Evolutionary conservation across 2,797 vertebrate species (phyloP).

Genomic region (Helostoma temminkii): DNA sequence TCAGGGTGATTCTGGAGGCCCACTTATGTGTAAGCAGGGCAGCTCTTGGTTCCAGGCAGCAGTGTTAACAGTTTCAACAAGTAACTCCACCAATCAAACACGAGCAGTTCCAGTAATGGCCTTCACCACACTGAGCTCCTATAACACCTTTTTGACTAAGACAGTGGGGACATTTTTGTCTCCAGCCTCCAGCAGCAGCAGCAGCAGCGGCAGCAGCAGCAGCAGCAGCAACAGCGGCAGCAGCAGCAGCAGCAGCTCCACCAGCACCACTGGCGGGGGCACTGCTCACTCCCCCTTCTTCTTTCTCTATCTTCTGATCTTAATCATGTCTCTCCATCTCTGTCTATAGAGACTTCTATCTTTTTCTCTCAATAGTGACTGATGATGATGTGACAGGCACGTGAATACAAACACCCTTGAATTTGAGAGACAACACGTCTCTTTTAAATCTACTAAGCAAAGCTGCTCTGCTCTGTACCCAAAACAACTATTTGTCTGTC

Average conservation of each 20-base stretch:
- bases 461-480: too few relatives aligned
- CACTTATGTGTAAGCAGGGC: slow-evolving; percentile 44
- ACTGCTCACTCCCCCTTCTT: not conserved
- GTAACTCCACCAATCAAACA: not conserved
- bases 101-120: rapidly evolving
- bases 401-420: not conserved
- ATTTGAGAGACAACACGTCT: too few relatives aligned
- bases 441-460: too few relatives aligned
- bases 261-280: not conserved
- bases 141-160: not conserved
- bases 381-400: not conserved
- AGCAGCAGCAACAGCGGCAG: too few relatives aligned
- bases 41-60: slow-evolving; percentile 48
- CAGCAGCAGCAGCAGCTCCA: too few relatives aligned
- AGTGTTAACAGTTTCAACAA: not conserved
- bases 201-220: not conserved
- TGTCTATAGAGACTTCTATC: slow-evolving; percentile 1
- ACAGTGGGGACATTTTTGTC: slow-evolving; percentile 27
- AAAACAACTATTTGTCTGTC: too few relatives aligned
- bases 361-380: not conserved
- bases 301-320: not conserved
- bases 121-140: slow-evolving; percentile 19
- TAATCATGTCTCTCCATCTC: slow-evolving; percentile 2
- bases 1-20: slow-evolving; percentile 56
- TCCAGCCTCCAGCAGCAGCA: not conserved